Percentiles rank a stretch among this genome's conserved stretches.
These are phyloP conservation scores for Conger conger DNA, from an alignment of 2,113 vertebrate genomes.

Conservation along the genomic window DNA sequence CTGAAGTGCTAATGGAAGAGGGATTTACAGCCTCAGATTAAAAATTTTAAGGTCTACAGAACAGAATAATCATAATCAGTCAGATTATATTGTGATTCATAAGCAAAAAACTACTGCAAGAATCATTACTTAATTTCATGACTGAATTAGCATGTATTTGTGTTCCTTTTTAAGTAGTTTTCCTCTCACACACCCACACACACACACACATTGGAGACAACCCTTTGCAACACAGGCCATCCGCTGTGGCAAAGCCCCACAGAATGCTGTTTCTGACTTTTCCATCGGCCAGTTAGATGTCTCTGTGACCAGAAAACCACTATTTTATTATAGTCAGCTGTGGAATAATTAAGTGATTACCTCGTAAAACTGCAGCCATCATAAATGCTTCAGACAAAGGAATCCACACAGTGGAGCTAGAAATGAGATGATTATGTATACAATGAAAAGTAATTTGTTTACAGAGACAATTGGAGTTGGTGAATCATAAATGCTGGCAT, in stretches of 20 bases:
- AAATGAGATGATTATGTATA: conserved; percentile 11
- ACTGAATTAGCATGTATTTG: conserved; percentile 60
- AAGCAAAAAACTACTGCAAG: conserved; percentile 52
- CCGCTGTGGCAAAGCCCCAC: neutral
- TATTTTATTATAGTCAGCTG: neutral
- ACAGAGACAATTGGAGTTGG: neutral
- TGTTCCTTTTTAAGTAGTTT: conserved; percentile 47
- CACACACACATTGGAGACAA: conserved; percentile 8
- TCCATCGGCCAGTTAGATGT: neutral
- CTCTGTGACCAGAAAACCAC: neutral
- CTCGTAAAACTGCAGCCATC: conserved; percentile 16
- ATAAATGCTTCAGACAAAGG: conserved; percentile 15
- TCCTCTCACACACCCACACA: conserved; percentile 41
- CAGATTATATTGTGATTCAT: conserved; percentile 60
- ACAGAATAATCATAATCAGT: conserved; percentile 62
- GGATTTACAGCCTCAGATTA: conserved; percentile 56
- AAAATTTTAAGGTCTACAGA: conserved; percentile 60
- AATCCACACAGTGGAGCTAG: conserved; percentile 3
- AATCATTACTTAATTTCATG: conserved; percentile 62
- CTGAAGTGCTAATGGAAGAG: conserved; percentile 53
- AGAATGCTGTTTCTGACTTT: neutral
- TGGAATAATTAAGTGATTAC: conserved; percentile 21
- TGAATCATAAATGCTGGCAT: conserved; percentile 11
- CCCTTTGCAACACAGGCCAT: conserved; percentile 24
- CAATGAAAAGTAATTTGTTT: conserved; percentile 12